Evolutionary conservation across 2,888 invertebrate species (phyloP), one percentile per base, ranked within the genome.

Genomic region (Trissoscelio sp.): DNA sequence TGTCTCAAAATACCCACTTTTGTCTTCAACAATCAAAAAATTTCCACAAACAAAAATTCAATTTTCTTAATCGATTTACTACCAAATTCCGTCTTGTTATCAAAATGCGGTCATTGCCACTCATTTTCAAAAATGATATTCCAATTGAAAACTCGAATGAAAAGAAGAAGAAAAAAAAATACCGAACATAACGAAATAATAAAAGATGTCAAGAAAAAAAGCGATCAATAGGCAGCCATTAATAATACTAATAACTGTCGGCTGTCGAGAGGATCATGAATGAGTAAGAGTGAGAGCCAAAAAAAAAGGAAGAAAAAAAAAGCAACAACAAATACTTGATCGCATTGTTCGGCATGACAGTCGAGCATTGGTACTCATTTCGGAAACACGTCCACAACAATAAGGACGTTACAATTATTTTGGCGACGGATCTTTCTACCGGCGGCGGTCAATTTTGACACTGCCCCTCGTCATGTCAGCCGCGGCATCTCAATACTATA

Each of bases 311-410:
- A 16, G 24, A 7, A 9, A 46, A 70, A 18, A 24, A 58, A 88
- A 89, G 89, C 89, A 89, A 90, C 90, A 91, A 90, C 90, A 91
- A 90, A 90, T 89, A 90, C 89, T 90, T 88, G 86, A 89, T 67
- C 51, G 57, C 77, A 74, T 82, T 84, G 83, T 83, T 22, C 55
- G 72, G 58, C 53, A 48, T 75, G 83, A 83, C 82, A 80, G 84
- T 83, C 79, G 74, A 73, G 73, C 75, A 77, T 79, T 74, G 79
- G 83, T 87, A 85, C 88, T 88, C 88, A 90, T 91, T 91, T 89
- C 87, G 84, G 90, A 91, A 91, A 91, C 91, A 91, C 88, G 88
- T 89, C 90, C 89, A 85, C 91, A 91, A 91, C 91, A 91, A 91
- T 90, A 86, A 88, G 86, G 84, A 88, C 87, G 89, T 90, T 90